Conservation (phyloP, 2,113 vertebrate genomes). For the Apteryx mantelli region DNA sequence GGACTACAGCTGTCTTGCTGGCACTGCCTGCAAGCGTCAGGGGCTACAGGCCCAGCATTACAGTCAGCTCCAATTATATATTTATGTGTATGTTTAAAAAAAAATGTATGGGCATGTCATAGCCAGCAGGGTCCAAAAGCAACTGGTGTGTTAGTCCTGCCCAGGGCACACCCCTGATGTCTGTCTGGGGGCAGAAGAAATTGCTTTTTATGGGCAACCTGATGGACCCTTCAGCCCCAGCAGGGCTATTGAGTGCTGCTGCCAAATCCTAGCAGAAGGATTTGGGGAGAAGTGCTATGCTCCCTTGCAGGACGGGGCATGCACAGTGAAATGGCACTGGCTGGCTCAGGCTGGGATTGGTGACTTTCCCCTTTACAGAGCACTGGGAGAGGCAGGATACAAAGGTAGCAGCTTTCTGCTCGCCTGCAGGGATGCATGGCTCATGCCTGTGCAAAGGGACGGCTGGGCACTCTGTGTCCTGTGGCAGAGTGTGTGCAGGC, state of each 20-base stretch:
- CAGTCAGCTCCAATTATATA: neutral
- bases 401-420: neutral
- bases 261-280: neutral
- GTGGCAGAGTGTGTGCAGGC: neutral
- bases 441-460: neutral
- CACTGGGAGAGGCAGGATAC: neutral
- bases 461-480: neutral
- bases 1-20: slow-evolving; percentile 7
- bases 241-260: accelerated
- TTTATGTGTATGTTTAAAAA: neutral
- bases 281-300: neutral
- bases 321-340: neutral
- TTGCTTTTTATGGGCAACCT: slow-evolving; percentile 1
- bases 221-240: neutral
- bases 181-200: neutral
- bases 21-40: neutral
- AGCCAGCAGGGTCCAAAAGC: neutral
- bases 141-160: neutral
- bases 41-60: neutral
- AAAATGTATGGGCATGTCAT: neutral
- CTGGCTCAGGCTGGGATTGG: neutral
- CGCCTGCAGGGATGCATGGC: neutral
- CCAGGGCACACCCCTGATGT: neutral
- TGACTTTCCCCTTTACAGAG: neutral
- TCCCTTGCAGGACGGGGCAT: neutral